phyloP scores from a whole-genome alignment of 2,888 invertebrate genomes.

The Eupsilia transversa region DNA sequence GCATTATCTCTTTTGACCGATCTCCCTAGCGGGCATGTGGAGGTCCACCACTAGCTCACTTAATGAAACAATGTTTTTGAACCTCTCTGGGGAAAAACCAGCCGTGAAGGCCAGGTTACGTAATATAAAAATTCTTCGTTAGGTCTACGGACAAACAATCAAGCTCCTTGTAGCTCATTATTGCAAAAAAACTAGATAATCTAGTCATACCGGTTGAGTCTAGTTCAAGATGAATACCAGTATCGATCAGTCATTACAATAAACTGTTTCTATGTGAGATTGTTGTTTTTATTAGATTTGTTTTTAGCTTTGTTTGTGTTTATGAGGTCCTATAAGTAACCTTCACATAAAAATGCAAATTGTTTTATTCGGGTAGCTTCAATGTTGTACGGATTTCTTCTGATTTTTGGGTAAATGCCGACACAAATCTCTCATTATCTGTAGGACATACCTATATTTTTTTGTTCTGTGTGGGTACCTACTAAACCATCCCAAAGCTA shows the following conservation, averaged over 20 bases:
- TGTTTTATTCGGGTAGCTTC: neutral
- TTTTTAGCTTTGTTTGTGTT: too few species aligned
- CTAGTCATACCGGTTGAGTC: slow-evolving; percentile 43
- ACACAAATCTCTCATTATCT: neutral
- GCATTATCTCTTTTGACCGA: slow-evolving; percentile 19
- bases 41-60: slow-evolving; percentile 25
- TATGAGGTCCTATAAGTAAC: neutral
- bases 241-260: slow-evolving; percentile 28
- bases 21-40: slow-evolving; percentile 15
- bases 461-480: neutral
- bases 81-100: slow-evolving; percentile 43
- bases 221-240: slow-evolving; percentile 22
- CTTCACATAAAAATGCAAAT: neutral
- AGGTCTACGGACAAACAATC: slow-evolving; percentile 48
- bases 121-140: slow-evolving; percentile 37
- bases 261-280: slow-evolving; percentile 22
- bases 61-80: slow-evolving; percentile 36
- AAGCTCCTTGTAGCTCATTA: slow-evolving; percentile 38
- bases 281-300: neutral
- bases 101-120: slow-evolving; percentile 38
- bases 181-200: slow-evolving; percentile 51
- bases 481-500: neutral
- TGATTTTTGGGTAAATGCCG: neutral
- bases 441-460: too few species aligned
- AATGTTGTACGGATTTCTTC: neutral